Evolutionary conservation across 2,888 invertebrate species (phyloP), one percentile per base, ranked within the genome.

Genomic region (Ecdyonurus torrentis): DNA sequence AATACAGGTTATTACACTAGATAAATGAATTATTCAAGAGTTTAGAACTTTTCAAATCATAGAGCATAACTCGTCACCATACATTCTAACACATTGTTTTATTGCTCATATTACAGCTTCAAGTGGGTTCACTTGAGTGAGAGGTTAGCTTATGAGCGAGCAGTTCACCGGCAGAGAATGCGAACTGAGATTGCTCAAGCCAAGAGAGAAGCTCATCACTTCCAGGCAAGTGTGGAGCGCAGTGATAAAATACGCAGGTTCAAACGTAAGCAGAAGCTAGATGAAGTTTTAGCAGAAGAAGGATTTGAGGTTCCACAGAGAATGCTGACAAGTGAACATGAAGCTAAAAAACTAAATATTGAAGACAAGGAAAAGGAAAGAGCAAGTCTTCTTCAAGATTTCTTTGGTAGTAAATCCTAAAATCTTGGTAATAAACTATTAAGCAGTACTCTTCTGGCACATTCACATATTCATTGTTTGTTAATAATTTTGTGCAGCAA

Each of bases 41-140:
- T n/a, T n/a, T n/a, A n/a, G n/a, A n/a, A n/a, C n/a, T n/a, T n/a
- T n/a, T n/a, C n/a, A n/a, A n/a, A n/a, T n/a, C n/a, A n/a, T n/a
- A n/a, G n/a, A n/a, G n/a, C n/a, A n/a, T n/a, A n/a, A n/a, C n/a
- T n/a, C n/a, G n/a, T n/a, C n/a, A n/a, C n/a, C n/a, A n/a, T n/a
- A n/a, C n/a, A n/a, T n/a, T n/a, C n/a, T n/a, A n/a, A n/a, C n/a
- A n/a, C n/a, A n/a, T n/a, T n/a, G n/a, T n/a, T n/a, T n/a, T n/a
- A n/a, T n/a, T n/a, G 52, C 1, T 22, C 5, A n/a, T n/a, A n/a
- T 67, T 74, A 52, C 66, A 82, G 90, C 67, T 98, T 98, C 73
- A 96, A 96, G 76, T 99, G 98, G 98, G 80, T 86, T 25, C 96
- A 99, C 75, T 79, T 99, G 55, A 91, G 90, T 72, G 98, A 98